Conservation (phyloP, 2,888 invertebrate genomes). For the Melieria omissa region DNA sequence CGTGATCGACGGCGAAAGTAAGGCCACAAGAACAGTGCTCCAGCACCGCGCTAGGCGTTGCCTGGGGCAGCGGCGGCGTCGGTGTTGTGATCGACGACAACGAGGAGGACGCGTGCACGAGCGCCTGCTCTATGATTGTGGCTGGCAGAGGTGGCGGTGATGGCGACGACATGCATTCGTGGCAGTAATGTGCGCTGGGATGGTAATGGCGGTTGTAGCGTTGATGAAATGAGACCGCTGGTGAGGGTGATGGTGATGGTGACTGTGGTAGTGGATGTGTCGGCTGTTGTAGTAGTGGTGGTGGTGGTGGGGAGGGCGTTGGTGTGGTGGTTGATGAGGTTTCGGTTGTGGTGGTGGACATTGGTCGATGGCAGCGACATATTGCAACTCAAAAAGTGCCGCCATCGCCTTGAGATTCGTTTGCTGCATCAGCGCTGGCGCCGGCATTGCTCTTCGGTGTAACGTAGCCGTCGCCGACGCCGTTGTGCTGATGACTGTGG, state of each 20-base stretch:
- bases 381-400: conserved; percentile 65
- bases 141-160: conserved; percentile 51
- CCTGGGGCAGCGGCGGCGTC: conserved; percentile 17
- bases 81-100: conserved; percentile 41
- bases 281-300: conserved; percentile 46
- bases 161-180: conserved; percentile 55
- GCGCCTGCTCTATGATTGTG: conserved; percentile 57
- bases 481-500: conserved; percentile 48
- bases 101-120: conserved; percentile 53
- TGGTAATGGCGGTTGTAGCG: conserved; percentile 29
- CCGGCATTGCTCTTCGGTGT: conserved; percentile 51
- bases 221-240: not conserved
- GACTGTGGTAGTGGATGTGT: conserved; percentile 50
- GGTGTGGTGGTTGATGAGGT: conserved; percentile 30
- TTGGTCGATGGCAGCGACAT: conserved; percentile 63
- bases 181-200: conserved; percentile 49
- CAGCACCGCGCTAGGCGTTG: conserved; percentile 42
- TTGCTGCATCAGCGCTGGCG: conserved; percentile 33
- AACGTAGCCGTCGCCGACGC: conserved; percentile 55
- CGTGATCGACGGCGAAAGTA: conserved; percentile 52
- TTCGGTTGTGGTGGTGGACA: conserved; percentile 35
- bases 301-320: conserved; percentile 49
- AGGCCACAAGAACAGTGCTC: conserved; percentile 61
- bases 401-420: conserved; percentile 56
- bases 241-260: conserved; percentile 41